Base-by-base conservation (phyloP, 2,888 invertebrate species). In the Metopia argyrocephala region DNA sequence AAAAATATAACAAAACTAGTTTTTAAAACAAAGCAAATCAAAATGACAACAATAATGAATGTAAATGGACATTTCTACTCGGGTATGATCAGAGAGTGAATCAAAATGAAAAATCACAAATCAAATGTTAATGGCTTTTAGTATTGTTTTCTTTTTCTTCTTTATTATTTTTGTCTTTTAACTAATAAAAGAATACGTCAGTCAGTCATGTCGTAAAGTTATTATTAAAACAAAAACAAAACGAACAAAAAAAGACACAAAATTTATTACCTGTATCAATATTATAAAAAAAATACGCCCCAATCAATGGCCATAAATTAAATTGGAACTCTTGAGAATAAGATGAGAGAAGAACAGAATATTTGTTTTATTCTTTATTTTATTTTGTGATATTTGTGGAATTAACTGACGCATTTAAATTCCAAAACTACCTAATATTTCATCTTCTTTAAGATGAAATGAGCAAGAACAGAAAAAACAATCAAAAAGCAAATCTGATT, bases 241-340 rank as follows among this genome's bases (percentile, higher is more conserved):
- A 12, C 38, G 15, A 38, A 38, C 1, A 38, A 82, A 82, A 38
- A 38, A 12, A 12, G 12, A 38, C 9, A 38, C 1, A 38, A 82
- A 82, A 84, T 84, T 82, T 84, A 83, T 83, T 83, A 84, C 84
- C 83, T 83, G 84, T 82, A 84, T 84, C 83, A 82, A 84, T 81
- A 82, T 12, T 71, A 27, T 23, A 74, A 78, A 56, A 74, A 70
- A 59, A 78, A 48, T 65, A 59, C 82, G 83, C 76, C 83, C 84
- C 83, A 83, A 83, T 83, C 83, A 82, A 74, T 73, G 71, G 82
- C 80, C 75, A 83, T 84, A 83, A 84, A 83, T 84, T 84, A 74
- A 46, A 68, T 3, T 25, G 45, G 31, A 46, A 61, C 48, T 50
- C n/a, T 27, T n/a, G 5, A 21, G 6, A 27, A 57, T 27, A 68